A percentile compares a stretch with the other conserved stretches of the same genome.
These are phyloP conservation scores for Punctoribates punctum DNA, from an alignment of 2,888 invertebrate species.

Conservation along the genomic window DNA sequence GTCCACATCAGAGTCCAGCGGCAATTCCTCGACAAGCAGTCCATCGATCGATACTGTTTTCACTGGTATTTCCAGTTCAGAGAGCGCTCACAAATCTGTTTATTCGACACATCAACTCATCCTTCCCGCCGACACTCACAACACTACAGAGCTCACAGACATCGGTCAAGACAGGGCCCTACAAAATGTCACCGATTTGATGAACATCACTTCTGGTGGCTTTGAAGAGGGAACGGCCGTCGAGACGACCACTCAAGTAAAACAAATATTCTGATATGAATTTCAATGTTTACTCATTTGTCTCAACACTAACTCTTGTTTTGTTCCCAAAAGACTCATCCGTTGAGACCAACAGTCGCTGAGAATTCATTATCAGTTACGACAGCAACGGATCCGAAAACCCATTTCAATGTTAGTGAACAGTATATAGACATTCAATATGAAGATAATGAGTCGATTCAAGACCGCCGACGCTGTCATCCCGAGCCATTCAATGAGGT, in stretches of 20 bases:
- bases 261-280: neutral
- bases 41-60: slow-evolving; percentile 20
- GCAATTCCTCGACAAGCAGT: slow-evolving; percentile 2
- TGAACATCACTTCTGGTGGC: neutral
- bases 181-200: slow-evolving; percentile 8
- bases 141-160: neutral
- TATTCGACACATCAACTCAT: neutral
- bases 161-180: neutral
- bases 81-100: slow-evolving; percentile 1
- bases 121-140: no score
- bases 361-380: slow-evolving; percentile 14
- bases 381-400: slow-evolving; percentile 21
- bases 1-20: slow-evolving; percentile 16
- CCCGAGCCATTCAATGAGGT: slow-evolving; percentile 34
- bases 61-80: neutral
- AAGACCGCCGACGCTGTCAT: slow-evolving; percentile 43
- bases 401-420: slow-evolving; percentile 20
- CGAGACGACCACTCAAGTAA: slow-evolving; percentile 19
- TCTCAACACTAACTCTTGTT: neutral
- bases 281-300: slow-evolving; percentile 19
- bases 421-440: slow-evolving; percentile 26
- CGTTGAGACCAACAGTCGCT: slow-evolving; percentile 13
- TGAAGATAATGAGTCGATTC: slow-evolving; percentile 32
- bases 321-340: neutral
- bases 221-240: neutral